Conservation (phyloP, 2,888 invertebrate genomes). For the Hyppa rectilinea region DNA sequence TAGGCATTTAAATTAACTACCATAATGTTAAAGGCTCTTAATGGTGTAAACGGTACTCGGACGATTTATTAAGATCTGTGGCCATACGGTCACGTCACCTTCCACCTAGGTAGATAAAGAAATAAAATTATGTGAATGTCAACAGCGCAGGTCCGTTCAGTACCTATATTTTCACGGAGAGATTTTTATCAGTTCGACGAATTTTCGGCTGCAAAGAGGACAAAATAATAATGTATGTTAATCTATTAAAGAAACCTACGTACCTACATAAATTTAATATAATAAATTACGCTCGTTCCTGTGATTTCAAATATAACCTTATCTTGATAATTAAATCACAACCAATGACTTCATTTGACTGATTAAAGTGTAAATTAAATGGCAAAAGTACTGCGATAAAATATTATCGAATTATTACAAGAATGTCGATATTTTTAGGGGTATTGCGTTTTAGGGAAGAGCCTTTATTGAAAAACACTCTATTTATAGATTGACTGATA, state of each 20-base stretch:
- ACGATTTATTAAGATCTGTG: constrained; percentile 15
- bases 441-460: constrained; percentile 6
- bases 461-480: neutral
- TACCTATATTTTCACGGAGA: no score
- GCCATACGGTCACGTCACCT: constrained; percentile 4
- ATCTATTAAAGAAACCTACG: neutral
- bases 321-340: constrained; percentile 65
- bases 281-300: constrained; percentile 2
- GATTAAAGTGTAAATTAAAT: constrained; percentile 48
- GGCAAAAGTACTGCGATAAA: constrained; percentile 32
- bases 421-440: neutral
- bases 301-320: constrained; percentile 22
- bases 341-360: constrained; percentile 50
- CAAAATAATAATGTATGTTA: constrained; percentile 4
- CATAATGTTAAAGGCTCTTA: neutral
- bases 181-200: neutral
- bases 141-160: neutral
- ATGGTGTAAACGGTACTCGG: constrained; percentile 12
- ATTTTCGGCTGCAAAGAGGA: neutral
- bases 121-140: neutral
- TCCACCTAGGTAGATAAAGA: neutral
- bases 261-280: neutral
- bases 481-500: neutral
- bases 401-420: constrained; percentile 37
- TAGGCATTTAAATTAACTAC: constrained; percentile 4